Percentiles rank a stretch among this genome's conserved stretches.
Conservation (phyloP, 2,113 vertebrate species). For the Indri indri region DNA sequence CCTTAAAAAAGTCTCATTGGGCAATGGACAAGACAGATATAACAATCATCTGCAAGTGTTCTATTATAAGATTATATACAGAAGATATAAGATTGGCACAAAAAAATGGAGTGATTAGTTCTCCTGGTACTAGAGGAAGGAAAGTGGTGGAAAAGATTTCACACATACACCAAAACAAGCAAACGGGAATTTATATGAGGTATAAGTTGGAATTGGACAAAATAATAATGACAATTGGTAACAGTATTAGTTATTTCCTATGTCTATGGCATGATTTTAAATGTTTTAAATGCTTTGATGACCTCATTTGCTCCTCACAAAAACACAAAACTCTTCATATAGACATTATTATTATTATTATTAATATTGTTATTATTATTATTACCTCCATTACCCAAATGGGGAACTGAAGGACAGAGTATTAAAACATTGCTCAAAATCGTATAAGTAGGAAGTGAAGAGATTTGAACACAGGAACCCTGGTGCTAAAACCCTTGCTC, state of each 20-base stretch:
- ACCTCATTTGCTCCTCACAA: background rate
- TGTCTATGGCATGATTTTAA: background rate
- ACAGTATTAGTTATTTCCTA: background rate
- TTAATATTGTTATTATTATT: background rate
- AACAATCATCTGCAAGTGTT: background rate
- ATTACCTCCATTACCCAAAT: background rate
- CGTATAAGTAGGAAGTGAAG: background rate
- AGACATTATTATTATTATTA: background rate
- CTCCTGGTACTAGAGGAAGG: background rate
- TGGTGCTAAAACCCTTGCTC: background rate
- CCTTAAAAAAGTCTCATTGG: background rate
- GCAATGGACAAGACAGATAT: background rate
- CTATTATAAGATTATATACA: background rate
- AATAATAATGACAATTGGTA: background rate
- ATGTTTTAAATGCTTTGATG: background rate
- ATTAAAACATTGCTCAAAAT: background rate
- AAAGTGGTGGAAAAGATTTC: background rate
- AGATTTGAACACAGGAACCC: background rate
- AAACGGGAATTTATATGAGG: background rate
- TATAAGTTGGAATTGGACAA: background rate
- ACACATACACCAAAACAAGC: background rate
- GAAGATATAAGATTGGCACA: background rate
- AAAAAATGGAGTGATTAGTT: background rate
- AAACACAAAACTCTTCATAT: background rate
- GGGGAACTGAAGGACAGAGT: background rate